Conservation (phyloP, 1,140 invertebrate genomes). For the Bacillus rossius region DNA sequence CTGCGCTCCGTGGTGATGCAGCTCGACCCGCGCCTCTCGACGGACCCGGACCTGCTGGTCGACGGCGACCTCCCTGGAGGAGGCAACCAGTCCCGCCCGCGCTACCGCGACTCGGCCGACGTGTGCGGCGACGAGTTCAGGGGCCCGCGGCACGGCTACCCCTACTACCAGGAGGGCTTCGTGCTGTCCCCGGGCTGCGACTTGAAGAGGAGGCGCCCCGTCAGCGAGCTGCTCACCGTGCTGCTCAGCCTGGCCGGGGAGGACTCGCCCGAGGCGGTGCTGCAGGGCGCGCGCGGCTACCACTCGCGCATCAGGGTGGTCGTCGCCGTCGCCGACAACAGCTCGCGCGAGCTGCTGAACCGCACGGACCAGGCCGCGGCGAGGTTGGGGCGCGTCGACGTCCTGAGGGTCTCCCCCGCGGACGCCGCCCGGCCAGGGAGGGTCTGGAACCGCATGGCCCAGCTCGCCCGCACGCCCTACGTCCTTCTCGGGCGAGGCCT, state of each 20-base stretch:
- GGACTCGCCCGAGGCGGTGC: neutral
- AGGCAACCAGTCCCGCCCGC: no score
- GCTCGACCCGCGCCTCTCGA: constrained; percentile 1
- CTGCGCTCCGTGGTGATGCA: neutral
- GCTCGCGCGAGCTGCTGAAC: neutral
- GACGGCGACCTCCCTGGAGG: neutral
- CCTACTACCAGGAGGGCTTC: constrained; percentile 11
- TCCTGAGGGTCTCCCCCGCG: neutral
- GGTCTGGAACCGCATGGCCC: constrained; percentile 23
- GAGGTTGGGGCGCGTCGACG: neutral
- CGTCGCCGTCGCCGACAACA: neutral
- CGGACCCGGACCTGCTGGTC: neutral
- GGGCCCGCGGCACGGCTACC: neutral
- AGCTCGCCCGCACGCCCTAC: constrained; percentile 29
- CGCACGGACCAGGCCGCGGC: no score
- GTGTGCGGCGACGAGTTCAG: constrained; percentile 8
- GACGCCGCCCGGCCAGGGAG: constrained; percentile 7
- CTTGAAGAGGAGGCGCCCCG: neutral
- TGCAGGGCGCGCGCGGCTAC: constrained; percentile 4
- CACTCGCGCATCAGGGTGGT: neutral
- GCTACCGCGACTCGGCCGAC: neutral
- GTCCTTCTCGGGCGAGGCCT: constrained; percentile 29
- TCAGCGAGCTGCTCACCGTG: constrained; percentile 11
- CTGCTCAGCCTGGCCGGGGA: neutral
- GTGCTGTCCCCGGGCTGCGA: neutral